Evolutionary conservation across 2,888 invertebrate species (phyloP).

Genomic region (Petrolisthes cinctipes): DNA sequence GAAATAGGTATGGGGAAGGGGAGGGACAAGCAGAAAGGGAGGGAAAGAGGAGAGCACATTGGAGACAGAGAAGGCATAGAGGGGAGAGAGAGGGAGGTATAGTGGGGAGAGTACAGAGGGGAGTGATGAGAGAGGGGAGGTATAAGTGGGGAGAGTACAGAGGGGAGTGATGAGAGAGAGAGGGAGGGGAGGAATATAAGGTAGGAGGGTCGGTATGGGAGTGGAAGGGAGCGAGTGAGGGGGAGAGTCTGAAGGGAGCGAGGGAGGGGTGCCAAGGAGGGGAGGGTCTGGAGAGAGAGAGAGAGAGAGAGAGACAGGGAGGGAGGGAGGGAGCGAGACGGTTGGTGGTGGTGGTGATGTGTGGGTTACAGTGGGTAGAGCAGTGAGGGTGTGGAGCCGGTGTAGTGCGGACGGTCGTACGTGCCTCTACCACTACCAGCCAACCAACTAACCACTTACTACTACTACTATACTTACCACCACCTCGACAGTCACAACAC

Average conservation of each 20-base stretch:
- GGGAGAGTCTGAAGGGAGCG: background rate
- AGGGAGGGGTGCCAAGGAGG: background rate
- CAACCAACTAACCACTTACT: too few species aligned
- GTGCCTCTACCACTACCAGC: too few species aligned
- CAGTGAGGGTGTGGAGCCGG: too few species aligned
- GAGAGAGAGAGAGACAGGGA: background rate
- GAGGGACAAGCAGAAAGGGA: background rate
- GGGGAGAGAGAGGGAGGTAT: background rate
- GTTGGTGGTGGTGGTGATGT: conserved; percentile 6
- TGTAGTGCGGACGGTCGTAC: too few species aligned
- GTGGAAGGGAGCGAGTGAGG: background rate
- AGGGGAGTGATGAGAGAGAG: background rate
- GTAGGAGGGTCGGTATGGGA: background rate
- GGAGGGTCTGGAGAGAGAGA: conserved; percentile 9
- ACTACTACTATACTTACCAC: too few species aligned
- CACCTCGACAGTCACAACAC: too few species aligned
- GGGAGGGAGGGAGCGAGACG: background rate
- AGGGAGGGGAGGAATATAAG: background rate
- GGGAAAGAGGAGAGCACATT: background rate
- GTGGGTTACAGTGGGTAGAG: conserved; percentile 4
- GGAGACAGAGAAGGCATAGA: background rate
- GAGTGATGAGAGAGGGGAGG: background rate
- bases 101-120: too few species aligned
- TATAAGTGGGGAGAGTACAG: background rate
- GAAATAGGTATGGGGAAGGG: background rate